Evolutionary conservation across 64 coral and sea anemone species (phyloP), one percentile per base, ranked within the genome.

Genomic region (Hydrozoanthus tunicans): DNA sequence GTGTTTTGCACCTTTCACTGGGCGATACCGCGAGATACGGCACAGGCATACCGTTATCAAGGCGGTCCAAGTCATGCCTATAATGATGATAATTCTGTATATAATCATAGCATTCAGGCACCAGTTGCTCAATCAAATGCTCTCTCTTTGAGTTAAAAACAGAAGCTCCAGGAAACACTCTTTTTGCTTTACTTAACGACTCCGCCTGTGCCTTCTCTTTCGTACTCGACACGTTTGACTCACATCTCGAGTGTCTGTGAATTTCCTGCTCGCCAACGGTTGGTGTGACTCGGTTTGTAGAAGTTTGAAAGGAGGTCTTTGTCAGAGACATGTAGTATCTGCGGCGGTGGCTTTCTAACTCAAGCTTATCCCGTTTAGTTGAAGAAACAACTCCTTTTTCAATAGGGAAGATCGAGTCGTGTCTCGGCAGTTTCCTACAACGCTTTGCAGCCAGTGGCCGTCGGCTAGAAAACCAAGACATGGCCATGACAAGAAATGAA

Each of bases 41-140:
- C 3, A 88, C 84, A n/a, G 84, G 84, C 6, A 59, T 54, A 13
- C 84, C 84, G 15, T 74, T 88, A 43, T 88, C 56, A 57, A 88
- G 56, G 7, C 69, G 69, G 84, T 75, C 69, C 26, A 88, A 73
- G 14, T 88, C 84, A 56, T 74, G 13, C 15, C 56, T 88, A n/a
- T 88, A 88, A 56, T 88, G 84, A 74, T 88, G 84, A 56, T 88
- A 88, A 75, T 88, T 88, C 53, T 88, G 84, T 61, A 88, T 73
- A 56, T 88, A 69, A 54, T 88, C 68, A 75, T 59, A 88, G 17
- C 84, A 88, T 24, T 88, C 69, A 32, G 84, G 84, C 7, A 88
- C 69, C 32, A 88, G 69, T 43, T 88, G 56, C 12, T 74, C 84
- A 6, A 88, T 25, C 6, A 74, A 32, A 13, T 75, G 54, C 60